Evolutionary conservation across 2,888 invertebrate species (phyloP).

Genomic region (Hypercompe scribonia): DNA sequence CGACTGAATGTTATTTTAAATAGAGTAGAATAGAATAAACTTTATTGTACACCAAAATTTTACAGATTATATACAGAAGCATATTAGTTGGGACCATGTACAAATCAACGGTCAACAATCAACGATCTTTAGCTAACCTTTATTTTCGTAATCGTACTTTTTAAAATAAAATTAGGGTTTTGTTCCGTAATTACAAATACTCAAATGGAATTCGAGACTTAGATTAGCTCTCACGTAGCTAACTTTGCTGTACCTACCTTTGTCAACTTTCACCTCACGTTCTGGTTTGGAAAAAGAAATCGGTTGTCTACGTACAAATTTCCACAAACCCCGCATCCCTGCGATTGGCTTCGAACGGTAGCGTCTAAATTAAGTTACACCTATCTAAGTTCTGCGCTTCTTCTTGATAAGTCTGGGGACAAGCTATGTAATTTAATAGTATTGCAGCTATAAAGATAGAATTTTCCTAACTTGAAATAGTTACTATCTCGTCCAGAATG

Average conservation of each 20-base stretch:
- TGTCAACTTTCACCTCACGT: conserved; percentile 70
- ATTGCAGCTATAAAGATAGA: conserved; percentile 24
- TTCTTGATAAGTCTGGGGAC: conserved; percentile 47
- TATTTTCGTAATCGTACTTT: neutral
- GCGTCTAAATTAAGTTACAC: conserved; percentile 76
- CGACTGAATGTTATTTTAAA: neutral
- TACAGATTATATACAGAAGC: too few relatives aligned
- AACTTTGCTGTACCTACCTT: conserved; percentile 49
- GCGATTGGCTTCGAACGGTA: conserved; percentile 67
- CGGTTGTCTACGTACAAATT: conserved; percentile 71
- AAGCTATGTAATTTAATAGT: conserved; percentile 43
- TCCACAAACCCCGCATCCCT: conserved; percentile 66
- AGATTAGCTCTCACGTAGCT: conserved; percentile 52
- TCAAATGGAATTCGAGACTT: conserved; percentile 27
- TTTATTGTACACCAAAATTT: too few relatives aligned
- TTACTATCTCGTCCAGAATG: neutral
- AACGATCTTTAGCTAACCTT: neutral
- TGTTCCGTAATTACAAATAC: neutral
- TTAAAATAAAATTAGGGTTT: neutral
- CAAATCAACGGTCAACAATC: too few relatives aligned
- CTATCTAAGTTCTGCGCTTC: conserved; percentile 63
- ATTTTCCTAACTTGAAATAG: conserved; percentile 4
- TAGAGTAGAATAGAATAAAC: too few relatives aligned
- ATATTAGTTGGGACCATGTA: too few relatives aligned
- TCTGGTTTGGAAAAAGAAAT: conserved; percentile 64